Percentiles rank a stretch among this genome's conserved stretches.
Conservation (phyloP, 2,888 invertebrate genomes). For the Parnassius apollo region DNA sequence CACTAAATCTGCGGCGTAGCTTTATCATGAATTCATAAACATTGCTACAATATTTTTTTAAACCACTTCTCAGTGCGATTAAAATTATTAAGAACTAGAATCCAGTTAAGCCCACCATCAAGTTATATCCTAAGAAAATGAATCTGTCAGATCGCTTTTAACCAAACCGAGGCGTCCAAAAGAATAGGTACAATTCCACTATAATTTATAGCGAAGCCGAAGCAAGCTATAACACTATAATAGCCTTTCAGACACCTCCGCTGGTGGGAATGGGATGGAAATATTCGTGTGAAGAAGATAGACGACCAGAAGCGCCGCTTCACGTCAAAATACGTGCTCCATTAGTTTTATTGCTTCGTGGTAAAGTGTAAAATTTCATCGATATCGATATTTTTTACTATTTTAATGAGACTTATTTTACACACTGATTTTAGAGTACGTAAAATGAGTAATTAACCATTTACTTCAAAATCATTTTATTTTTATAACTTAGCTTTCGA, state of each 20-base stretch:
- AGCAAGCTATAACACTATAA: constrained; percentile 71
- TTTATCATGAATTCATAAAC: no score
- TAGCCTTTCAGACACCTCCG: constrained; percentile 74
- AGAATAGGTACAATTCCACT: constrained; percentile 74
- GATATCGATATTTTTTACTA: constrained; percentile 49
- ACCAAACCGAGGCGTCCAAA: constrained; percentile 55
- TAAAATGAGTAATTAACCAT: no score
- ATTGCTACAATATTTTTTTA: no score
- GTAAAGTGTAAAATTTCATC: constrained; percentile 43
- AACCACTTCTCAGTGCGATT: background rate
- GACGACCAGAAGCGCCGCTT: constrained; percentile 79
- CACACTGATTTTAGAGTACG: no score
- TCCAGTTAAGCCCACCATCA: constrained; percentile 24
- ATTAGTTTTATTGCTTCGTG: constrained; percentile 78
- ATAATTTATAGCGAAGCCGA: constrained; percentile 74
- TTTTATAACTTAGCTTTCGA: no score
- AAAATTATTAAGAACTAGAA: constrained; percentile 9
- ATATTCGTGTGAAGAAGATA: constrained; percentile 51
- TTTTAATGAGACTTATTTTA: background rate
- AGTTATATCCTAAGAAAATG: constrained; percentile 41
- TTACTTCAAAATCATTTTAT: no score
- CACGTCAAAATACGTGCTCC: constrained; percentile 81
- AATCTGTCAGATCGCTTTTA: constrained; percentile 59
- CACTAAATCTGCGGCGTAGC: no score
- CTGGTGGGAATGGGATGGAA: constrained; percentile 52